Conservation (phyloP, 2,888 invertebrate genomes). For the Hedychridium roseum region DNA sequence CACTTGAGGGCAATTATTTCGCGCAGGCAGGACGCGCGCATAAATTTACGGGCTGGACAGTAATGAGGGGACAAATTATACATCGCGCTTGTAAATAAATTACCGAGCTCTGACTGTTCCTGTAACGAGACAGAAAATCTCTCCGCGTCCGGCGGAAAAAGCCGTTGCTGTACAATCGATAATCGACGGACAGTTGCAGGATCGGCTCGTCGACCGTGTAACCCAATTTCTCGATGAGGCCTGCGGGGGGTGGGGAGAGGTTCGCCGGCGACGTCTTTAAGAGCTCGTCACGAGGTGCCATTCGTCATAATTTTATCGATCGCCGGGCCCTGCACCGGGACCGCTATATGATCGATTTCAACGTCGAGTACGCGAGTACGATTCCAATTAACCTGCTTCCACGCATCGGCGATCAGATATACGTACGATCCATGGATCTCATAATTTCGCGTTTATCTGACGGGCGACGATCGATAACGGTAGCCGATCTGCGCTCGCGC, state of each 20-base stretch:
- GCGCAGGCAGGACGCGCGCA: too few species aligned
- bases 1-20: too few species aligned
- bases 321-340: conserved; percentile 13
- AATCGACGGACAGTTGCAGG: conserved; percentile 15
- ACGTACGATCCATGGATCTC: conserved; percentile 32
- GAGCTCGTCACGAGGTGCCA: conserved; percentile 41
- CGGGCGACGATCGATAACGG: not conserved
- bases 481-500: too few species aligned
- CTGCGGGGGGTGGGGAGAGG: conserved; percentile 12
- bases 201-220: conserved; percentile 35
- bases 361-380: conserved; percentile 27
- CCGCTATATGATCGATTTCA: conserved; percentile 32
- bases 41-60: too few species aligned
- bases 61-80: too few species aligned
- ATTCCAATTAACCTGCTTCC: conserved; percentile 52
- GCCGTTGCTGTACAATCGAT: too few species aligned
- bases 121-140: too few species aligned
- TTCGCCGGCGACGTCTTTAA: conserved; percentile 25
- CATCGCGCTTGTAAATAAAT: too few species aligned
- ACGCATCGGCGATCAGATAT: conserved; percentile 46
- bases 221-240: conserved; percentile 32
- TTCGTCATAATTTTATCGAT: conserved; percentile 48
- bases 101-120: too few species aligned
- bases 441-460: conserved; percentile 19
- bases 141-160: too few species aligned